phyloP scores from a whole-genome alignment of 2,113 vertebrate species.

The Cyprinodon tularosa region DNA sequence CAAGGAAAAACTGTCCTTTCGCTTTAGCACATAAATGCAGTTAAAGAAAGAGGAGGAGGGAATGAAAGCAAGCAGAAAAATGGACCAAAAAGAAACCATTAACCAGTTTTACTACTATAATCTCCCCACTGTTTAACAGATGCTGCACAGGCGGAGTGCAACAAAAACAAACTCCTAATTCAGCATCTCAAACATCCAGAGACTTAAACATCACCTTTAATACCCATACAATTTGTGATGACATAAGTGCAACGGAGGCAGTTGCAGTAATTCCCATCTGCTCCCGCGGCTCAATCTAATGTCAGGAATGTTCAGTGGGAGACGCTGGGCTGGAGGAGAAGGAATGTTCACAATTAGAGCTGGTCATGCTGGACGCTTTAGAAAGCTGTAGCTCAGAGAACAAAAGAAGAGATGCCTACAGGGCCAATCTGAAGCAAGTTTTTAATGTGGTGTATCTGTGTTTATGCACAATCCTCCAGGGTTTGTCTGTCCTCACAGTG shows the following conservation, averaged over 20 bases:
- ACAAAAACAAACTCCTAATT: conserved; percentile 7
- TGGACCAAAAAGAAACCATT: conserved; percentile 9
- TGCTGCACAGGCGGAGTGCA: not conserved
- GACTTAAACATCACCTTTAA: conserved; percentile 27
- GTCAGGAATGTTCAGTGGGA: conserved; percentile 67
- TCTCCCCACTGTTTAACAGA: not conserved
- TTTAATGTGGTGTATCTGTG: not conserved
- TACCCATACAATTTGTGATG: conserved; percentile 35
- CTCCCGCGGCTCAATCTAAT: conserved; percentile 35
- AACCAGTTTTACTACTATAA: conserved; percentile 24
- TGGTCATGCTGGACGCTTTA: not conserved
- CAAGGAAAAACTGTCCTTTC: not conserved
- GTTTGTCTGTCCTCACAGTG: conserved; percentile 27
- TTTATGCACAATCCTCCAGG: conserved; percentile 15
- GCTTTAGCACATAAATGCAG: conserved; percentile 12
- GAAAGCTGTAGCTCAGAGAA: not conserved
- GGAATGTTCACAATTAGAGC: conserved; percentile 69
- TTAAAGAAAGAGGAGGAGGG: conserved; percentile 1
- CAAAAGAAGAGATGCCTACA: conserved; percentile 4
- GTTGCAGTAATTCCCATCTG: conserved; percentile 58
- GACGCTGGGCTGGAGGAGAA: conserved; percentile 37
- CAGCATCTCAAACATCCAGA: conserved; percentile 37
- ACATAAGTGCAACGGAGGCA: conserved; percentile 37
- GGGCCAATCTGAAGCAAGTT: not conserved
- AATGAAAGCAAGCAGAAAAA: not conserved